Evolutionary conservation across 2,113 vertebrate species (phyloP).

Genomic region (Prunella himalayana): DNA sequence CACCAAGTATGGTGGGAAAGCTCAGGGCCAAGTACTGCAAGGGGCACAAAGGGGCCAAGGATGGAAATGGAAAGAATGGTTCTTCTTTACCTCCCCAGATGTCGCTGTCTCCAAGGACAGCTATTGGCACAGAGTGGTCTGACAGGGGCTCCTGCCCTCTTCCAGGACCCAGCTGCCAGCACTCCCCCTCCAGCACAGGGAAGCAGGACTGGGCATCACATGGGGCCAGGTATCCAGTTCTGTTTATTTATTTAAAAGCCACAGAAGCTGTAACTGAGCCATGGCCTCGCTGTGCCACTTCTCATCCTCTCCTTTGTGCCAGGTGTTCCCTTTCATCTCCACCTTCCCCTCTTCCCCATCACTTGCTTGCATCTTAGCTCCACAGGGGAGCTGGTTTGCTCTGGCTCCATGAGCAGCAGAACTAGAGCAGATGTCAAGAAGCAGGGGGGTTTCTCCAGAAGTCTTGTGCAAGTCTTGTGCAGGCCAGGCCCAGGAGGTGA

Average conservation of each 20-base stretch:
- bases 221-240: constrained; percentile 20
- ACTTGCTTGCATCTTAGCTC: neutral
- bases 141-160: neutral
- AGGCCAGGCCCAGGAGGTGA: neutral
- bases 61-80: neutral
- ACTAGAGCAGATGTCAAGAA: neutral
- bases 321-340: constrained; percentile 6
- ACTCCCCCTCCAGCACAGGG: too few relatives aligned
- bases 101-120: neutral
- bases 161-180: neutral
- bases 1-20: neutral
- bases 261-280: constrained; percentile 49
- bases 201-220: neutral
- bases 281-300: neutral
- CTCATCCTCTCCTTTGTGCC: neutral
- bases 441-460: neutral
- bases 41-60: neutral
- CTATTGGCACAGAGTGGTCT: neutral
- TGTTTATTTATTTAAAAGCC: constrained; percentile 65
- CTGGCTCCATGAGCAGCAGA: neutral
- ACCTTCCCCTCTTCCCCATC: neutral
- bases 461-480: neutral
- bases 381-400: neutral
- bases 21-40: neutral
- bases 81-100: neutral